Conservation (phyloP, 2,888 invertebrate genomes). For the Rhagophthalmus giganteus region DNA sequence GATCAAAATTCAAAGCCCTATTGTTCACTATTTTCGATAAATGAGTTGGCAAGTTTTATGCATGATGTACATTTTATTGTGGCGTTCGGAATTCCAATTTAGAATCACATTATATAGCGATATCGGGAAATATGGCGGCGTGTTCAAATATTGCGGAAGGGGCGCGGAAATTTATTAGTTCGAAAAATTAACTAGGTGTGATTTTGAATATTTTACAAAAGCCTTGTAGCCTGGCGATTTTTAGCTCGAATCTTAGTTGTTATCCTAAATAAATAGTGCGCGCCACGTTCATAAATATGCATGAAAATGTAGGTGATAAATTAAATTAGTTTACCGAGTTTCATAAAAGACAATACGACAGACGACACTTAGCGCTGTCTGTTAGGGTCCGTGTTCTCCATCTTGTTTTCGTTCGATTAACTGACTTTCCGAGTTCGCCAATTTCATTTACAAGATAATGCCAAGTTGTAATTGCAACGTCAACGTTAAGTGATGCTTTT, state of each 20-base stretch:
- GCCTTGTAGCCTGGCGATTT: too few species aligned
- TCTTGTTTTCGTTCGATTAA: conserved; percentile 17
- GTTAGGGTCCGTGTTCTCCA: conserved; percentile 15
- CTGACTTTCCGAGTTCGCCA: conserved; percentile 15
- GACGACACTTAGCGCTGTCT: conserved; percentile 19
- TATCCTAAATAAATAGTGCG: too few species aligned
- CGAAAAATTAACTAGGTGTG: too few species aligned
- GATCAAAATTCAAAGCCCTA: conserved; percentile 18
- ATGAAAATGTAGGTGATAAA: conserved; percentile 19
- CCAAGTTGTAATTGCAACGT: conserved; percentile 8
- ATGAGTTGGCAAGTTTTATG: conserved; percentile 24
- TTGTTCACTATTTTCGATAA: conserved; percentile 26
- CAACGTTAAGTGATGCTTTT: background rate
- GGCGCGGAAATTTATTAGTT: too few species aligned
- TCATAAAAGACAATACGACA: conserved; percentile 19
- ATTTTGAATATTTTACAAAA: too few species aligned
- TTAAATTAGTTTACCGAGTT: conserved; percentile 19
- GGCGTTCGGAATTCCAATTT: conserved; percentile 15
- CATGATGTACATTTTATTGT: conserved; percentile 22
- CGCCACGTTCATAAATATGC: too few species aligned
- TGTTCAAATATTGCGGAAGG: too few species aligned
- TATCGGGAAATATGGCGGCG: background rate
- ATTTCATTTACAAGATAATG: conserved; percentile 15
- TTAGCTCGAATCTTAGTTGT: too few species aligned
- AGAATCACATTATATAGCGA: too few species aligned